These are phyloP conservation scores for Villa cingulata DNA, from an alignment of 2,888 invertebrate genomes.

Conservation along the genomic window DNA sequence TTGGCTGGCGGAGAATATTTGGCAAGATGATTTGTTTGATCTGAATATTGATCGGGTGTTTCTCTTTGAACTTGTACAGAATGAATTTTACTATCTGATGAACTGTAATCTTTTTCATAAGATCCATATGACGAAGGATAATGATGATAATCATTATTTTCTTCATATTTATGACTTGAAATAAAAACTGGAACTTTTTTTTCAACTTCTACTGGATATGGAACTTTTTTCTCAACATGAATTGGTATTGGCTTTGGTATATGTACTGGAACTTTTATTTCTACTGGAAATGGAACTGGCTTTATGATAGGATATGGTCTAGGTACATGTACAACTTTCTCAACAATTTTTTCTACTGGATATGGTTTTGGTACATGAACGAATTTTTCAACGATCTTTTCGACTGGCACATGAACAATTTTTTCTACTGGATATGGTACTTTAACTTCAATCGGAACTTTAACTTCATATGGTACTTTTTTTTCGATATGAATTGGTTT, in stretches of 20 bases:
- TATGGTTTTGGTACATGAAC: slow-evolving; percentile 24
- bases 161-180: slow-evolving; percentile 37
- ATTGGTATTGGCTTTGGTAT: slow-evolving; percentile 20
- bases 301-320: slow-evolving; percentile 35
- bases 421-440: slow-evolving; percentile 31
- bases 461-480: slow-evolving; percentile 37
- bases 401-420: slow-evolving; percentile 34
- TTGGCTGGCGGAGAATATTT: background rate
- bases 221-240: slow-evolving; percentile 24
- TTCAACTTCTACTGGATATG: slow-evolving; percentile 20
- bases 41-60: background rate
- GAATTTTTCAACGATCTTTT: slow-evolving; percentile 22
- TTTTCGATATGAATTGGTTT: slow-evolving; percentile 20
- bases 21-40: background rate
- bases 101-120: slow-evolving; percentile 14
- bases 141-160: slow-evolving; percentile 18
- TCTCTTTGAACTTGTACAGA: slow-evolving; percentile 5
- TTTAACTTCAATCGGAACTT: slow-evolving; percentile 23
- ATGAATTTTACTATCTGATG: slow-evolving; percentile 13
- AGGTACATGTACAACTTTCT: slow-evolving; percentile 38
- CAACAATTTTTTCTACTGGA: slow-evolving; percentile 36
- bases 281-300: slow-evolving; percentile 22
- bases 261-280: slow-evolving; percentile 33
- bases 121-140: background rate
- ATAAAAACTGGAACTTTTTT: slow-evolving; percentile 30